A percentile compares a stretch with the other conserved stretches of the same genome.
These are phyloP conservation scores for Notiomystis cincta DNA, from an alignment of 2,113 vertebrate genomes.

Conservation along the genomic window DNA sequence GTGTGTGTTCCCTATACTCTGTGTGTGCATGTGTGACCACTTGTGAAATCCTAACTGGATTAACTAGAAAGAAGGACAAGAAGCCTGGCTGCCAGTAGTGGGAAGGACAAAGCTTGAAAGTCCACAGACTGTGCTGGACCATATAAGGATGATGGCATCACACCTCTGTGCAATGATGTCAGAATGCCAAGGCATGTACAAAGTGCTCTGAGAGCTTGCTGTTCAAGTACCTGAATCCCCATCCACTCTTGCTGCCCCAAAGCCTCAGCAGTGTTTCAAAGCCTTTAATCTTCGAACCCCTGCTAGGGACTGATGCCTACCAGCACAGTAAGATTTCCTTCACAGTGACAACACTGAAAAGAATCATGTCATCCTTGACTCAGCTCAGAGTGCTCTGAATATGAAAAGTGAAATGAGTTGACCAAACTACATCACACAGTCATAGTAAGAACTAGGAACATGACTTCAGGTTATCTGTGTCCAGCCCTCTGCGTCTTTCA, in stretches of 20 bases:
- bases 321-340: not conserved
- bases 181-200: not conserved
- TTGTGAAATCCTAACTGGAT: not conserved
- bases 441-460: not conserved
- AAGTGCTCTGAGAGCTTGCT: not conserved
- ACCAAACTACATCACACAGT: not conserved
- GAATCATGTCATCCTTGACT: not conserved
- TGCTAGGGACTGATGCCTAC: not conserved
- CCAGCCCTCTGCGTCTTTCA: not conserved
- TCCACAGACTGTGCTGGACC: not conserved
- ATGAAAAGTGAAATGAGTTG: not conserved
- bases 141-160: not conserved
- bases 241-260: not conserved
- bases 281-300: not conserved
- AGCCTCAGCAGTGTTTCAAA: not conserved
- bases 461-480: not conserved
- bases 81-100: not conserved
- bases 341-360: not conserved
- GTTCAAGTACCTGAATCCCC: not conserved
- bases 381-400: not conserved
- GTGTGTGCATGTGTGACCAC: accelerated
- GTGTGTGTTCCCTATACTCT: not conserved
- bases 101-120: not conserved
- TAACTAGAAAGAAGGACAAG: not conserved
- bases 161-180: not conserved